phyloP scores from a whole-genome alignment of 2,113 vertebrate species.

The Nyctibius bracteatus region DNA sequence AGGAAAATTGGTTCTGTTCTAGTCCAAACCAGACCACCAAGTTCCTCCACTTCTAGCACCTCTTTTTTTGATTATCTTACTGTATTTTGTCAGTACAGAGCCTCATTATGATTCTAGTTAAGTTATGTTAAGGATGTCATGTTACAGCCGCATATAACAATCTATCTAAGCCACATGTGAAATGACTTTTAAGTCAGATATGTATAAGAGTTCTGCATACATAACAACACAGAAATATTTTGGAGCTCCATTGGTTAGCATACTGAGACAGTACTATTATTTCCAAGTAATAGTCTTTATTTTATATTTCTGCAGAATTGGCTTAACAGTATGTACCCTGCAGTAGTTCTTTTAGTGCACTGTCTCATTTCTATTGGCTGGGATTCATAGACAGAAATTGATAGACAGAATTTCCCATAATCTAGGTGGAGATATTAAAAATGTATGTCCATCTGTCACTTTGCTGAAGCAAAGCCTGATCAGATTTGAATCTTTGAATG shows the following conservation, averaged over 20 bases:
- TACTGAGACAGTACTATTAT: not conserved
- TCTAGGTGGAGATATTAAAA: not conserved
- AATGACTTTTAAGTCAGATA: not conserved
- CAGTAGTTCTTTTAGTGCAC: not conserved
- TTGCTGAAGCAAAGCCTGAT: not conserved
- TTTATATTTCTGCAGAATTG: not conserved
- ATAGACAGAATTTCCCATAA: not conserved
- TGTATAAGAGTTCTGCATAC: not conserved
- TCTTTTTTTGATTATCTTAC: not conserved
- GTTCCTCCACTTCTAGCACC: not conserved
- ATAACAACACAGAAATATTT: not conserved
- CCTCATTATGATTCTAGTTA: not conserved
- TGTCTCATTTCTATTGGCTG: not conserved
- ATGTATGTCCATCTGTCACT: not conserved
- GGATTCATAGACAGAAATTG: not conserved
- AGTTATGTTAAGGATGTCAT: not conserved
- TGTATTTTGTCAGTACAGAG: not conserved
- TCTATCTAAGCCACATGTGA: not conserved
- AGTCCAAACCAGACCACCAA: no score
- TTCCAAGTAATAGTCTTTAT: not conserved
- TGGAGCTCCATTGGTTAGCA: not conserved
- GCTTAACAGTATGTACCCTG: not conserved
- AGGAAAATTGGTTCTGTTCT: no score
- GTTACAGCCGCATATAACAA: not conserved
- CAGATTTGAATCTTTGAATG: not conserved